These are phyloP conservation scores for Stenopsyche tienmushanensis DNA, from an alignment of 1,140 invertebrate genomes.

Conservation along the genomic window DNA sequence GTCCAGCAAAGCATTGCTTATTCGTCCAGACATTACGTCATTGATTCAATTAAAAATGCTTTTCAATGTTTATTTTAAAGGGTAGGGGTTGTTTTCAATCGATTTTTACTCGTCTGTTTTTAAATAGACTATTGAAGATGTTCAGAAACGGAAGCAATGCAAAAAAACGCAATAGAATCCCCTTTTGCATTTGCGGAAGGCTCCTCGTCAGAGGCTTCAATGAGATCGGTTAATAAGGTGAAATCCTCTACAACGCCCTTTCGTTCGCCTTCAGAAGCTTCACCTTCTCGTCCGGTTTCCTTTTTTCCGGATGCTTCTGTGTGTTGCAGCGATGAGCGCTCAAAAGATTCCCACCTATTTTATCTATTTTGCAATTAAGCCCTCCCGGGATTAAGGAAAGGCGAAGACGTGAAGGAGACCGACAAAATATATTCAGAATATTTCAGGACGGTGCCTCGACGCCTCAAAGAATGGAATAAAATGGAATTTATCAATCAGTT, in stretches of 20 bases:
- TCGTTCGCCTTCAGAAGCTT: not conserved
- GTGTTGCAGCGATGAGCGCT: slow-evolving; percentile 25
- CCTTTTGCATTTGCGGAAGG: slow-evolving; percentile 1
- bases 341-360: slow-evolving; percentile 33
- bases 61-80: not conserved
- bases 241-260: slow-evolving; percentile 7
- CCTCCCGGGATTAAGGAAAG: slow-evolving; percentile 20
- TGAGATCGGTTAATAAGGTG: slow-evolving; percentile 18
- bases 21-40: not conserved
- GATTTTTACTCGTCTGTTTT: not conserved
- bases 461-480: not conserved
- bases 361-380: slow-evolving; percentile 40
- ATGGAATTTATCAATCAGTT: not conserved
- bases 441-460: not conserved
- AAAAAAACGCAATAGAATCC: slow-evolving; percentile 4
- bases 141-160: not conserved
- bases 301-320: not conserved
- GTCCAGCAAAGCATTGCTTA: not conserved
- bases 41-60: not conserved
- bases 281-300: not conserved
- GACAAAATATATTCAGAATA: not conserved
- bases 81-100: not conserved
- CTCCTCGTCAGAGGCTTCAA: not conserved
- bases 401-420: not conserved
- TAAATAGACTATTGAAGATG: too few relatives aligned